Conservation (phyloP, 2,113 vertebrate species). For the Todiramphus chloris region DNA sequence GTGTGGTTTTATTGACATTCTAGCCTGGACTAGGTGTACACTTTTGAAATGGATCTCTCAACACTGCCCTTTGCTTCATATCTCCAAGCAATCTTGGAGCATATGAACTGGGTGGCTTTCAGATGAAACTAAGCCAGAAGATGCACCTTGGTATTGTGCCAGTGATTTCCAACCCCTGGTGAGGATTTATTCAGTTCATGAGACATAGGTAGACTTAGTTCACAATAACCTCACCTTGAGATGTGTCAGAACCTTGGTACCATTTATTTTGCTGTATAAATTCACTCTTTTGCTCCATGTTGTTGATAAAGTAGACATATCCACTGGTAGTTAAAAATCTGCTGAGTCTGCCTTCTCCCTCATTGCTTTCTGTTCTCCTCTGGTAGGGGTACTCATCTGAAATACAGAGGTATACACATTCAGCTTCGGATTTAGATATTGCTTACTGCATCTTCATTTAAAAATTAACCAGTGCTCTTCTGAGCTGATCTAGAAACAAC, state of each 20-base stretch:
- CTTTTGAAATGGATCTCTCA: neutral
- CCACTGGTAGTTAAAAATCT: neutral
- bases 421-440: neutral
- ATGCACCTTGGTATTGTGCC: neutral
- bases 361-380: neutral
- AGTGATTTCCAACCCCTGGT: neutral
- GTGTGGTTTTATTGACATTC: neutral
- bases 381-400: neutral
- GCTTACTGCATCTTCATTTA: neutral
- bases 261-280: neutral
- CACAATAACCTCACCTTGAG: neutral
- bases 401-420: neutral
- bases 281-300: neutral
- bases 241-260: neutral
- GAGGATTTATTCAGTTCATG: neutral
- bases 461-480: neutral
- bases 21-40: neutral
- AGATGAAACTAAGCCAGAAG: neutral
- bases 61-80: neutral
- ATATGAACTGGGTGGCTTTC: neutral
- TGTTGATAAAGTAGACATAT: rapidly evolving
- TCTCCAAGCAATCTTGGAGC: neutral
- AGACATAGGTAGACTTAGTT: neutral
- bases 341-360: neutral
- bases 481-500: neutral